These are phyloP conservation scores for Nomia melanderi DNA, from an alignment of 1,140 invertebrate genomes.

Conservation along the genomic window DNA sequence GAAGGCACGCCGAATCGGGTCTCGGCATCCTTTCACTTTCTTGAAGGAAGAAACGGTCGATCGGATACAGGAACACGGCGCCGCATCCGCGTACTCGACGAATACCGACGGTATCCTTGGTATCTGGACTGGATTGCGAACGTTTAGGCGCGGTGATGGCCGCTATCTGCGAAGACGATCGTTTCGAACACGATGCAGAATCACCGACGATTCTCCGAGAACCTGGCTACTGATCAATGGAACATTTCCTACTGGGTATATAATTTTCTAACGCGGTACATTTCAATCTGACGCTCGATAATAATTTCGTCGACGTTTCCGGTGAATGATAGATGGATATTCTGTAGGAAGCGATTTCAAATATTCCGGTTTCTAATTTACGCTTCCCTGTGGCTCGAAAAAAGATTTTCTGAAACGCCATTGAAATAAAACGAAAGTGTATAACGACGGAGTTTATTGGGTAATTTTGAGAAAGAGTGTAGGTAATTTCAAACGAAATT, in stretches of 20 bases:
- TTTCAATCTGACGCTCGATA: not conserved
- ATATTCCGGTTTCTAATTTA: too few species aligned
- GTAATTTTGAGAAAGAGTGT: too few species aligned
- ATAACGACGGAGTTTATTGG: too few species aligned
- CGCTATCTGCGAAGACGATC: not conserved
- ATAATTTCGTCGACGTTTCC: not conserved
- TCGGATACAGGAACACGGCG: not conserved
- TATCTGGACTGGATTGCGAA: not conserved
- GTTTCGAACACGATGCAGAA: not conserved
- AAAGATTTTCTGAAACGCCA: too few species aligned
- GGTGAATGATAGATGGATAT: too few species aligned
- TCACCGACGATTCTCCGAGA: too few species aligned
- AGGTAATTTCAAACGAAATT: too few species aligned
- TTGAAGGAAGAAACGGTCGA: slow-evolving; percentile 20
- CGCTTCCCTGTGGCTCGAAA: too few species aligned
- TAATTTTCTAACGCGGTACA: not conserved
- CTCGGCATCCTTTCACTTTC: slow-evolving; percentile 43
- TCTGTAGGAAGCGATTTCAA: too few species aligned
- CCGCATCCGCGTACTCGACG: not conserved
- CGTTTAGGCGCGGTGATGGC: not conserved
- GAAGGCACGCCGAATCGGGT: not conserved
- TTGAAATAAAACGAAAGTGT: too few species aligned
- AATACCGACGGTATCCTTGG: not conserved
- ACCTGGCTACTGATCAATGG: too few species aligned
- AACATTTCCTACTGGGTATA: not conserved